phyloP scores from a whole-genome alignment of 2,797 vertebrate species.

The Valencia hispanica region DNA sequence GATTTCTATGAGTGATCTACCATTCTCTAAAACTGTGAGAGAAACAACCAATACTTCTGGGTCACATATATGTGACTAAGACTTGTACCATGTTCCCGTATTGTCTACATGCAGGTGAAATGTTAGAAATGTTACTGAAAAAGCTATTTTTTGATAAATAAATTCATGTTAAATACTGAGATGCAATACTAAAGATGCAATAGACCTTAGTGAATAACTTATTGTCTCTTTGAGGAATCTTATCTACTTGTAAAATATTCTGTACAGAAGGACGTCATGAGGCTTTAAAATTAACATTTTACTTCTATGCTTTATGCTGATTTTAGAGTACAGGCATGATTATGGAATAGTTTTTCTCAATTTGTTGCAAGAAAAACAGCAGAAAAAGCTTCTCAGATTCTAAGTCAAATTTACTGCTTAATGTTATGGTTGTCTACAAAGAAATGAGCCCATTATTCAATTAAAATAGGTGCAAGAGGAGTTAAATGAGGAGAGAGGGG shows the following conservation, averaged over 20 bases:
- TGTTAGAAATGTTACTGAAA: not conserved
- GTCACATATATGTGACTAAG: not conserved
- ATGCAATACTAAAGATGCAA: not conserved
- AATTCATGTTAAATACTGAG: not conserved
- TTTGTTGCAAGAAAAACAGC: not conserved
- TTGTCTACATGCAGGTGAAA: not conserved
- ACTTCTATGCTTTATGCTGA: not conserved
- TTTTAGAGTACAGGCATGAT: not conserved
- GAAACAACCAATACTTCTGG: not conserved
- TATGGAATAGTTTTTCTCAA: not conserved
- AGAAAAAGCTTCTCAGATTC: no score
- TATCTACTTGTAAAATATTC: not conserved
- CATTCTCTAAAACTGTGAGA: not conserved
- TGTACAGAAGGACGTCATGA: not conserved
- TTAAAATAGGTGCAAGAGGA: constrained; percentile 39
- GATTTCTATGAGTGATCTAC: not conserved
- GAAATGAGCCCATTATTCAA: constrained; percentile 40
- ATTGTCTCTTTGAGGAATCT: not conserved
- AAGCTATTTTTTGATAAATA: not conserved
- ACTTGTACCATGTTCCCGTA: not conserved
- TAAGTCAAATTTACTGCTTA: constrained; percentile 13
- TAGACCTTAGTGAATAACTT: not conserved
- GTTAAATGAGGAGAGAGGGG: constrained; percentile 8
- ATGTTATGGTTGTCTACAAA: constrained; percentile 33
- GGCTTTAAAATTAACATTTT: not conserved